These are phyloP conservation scores for Megamerina dolium DNA, from an alignment of 2,888 invertebrate species.

Conservation along the genomic window DNA sequence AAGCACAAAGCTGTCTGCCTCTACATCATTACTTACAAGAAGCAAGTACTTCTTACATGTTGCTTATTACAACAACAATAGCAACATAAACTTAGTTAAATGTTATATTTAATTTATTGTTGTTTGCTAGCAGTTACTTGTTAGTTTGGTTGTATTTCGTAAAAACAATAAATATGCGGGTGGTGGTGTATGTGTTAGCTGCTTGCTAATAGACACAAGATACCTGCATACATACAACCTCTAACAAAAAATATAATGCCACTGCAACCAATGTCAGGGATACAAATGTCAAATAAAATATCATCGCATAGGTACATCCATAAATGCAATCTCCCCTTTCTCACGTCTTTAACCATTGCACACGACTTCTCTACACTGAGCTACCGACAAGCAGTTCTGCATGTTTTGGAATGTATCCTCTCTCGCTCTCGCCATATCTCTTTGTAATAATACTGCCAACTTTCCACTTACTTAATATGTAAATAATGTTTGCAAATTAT, in stretches of 20 bases:
- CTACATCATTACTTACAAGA: not conserved
- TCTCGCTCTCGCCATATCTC: not conserved
- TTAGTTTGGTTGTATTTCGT: not conserved
- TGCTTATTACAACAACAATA: no score
- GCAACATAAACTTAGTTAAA: no score
- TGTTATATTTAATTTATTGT: no score
- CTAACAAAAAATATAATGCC: not conserved
- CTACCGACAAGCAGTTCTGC: not conserved
- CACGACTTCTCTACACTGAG: not conserved
- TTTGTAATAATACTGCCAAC: not conserved
- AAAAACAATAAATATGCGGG: no score
- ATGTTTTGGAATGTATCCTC: not conserved
- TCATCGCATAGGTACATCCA: no score
- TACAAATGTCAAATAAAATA: no score
- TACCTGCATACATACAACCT: not conserved
- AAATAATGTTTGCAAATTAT: conserved; percentile 24
- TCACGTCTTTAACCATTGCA: no score
- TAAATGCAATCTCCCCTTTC: no score
- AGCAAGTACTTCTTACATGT: conserved; percentile 1
- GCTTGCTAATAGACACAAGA: not conserved
- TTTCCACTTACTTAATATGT: not conserved
- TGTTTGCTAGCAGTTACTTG: not conserved
- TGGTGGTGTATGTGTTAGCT: not conserved
- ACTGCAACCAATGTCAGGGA: conserved; percentile 7
- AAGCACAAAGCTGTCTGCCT: no score